These are phyloP conservation scores for Charadrius vociferus DNA, from an alignment of 2,113 vertebrate genomes.

Conservation along the genomic window DNA sequence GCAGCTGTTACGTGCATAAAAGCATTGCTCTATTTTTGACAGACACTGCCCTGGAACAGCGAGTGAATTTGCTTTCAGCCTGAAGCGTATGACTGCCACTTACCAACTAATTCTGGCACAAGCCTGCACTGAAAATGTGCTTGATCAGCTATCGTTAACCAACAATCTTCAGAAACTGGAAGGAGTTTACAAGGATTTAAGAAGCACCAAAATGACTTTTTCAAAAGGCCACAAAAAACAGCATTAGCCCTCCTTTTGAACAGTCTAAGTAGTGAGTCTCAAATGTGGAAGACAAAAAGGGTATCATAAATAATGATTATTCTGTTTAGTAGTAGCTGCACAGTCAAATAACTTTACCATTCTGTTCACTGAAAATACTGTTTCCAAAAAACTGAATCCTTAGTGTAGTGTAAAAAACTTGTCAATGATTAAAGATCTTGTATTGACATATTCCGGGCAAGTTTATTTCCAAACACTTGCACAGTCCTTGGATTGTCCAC, in stretches of 20 bases:
- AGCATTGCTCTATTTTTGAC: slow-evolving; percentile 25
- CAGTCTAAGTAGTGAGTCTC: neutral
- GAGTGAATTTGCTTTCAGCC: neutral
- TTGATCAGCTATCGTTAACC: neutral
- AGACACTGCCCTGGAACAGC: neutral
- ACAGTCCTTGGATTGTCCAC: neutral
- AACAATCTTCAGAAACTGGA: neutral
- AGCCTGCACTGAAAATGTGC: neutral
- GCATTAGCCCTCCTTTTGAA: neutral
- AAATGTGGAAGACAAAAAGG: neutral
- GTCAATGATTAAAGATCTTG: neutral
- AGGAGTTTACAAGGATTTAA: neutral
- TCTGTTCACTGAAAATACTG: neutral
- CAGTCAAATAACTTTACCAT: neutral
- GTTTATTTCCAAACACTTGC: neutral
- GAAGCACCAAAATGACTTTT: neutral
- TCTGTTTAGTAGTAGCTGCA: neutral
- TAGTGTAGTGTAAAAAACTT: neutral
- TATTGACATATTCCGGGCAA: neutral
- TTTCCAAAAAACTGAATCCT: neutral
- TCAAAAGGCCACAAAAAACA: neutral
- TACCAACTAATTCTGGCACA: slow-evolving; percentile 33
- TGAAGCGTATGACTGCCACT: neutral
- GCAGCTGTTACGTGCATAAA: slow-evolving; percentile 47
- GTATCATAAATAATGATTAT: neutral